These are phyloP conservation scores for Drosophila ogumai DNA, from an alignment of 1,140 invertebrate species.

Conservation along the genomic window DNA sequence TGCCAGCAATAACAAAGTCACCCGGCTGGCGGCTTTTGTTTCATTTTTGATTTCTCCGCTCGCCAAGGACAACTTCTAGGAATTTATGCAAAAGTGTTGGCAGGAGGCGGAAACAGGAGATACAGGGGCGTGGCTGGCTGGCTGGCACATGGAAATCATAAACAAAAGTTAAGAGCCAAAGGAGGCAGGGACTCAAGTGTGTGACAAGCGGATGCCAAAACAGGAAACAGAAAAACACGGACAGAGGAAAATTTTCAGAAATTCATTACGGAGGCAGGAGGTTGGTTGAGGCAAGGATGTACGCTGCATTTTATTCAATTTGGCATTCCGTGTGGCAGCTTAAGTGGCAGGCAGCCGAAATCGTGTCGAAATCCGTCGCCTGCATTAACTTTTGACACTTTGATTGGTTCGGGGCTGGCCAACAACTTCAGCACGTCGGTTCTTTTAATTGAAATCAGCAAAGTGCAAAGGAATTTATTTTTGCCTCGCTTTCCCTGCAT, in stretches of 20 bases:
- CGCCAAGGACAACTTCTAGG: conserved; percentile 44
- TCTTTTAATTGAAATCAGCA: conserved; percentile 51
- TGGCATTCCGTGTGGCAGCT: conserved; percentile 56
- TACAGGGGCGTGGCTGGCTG: conserved; percentile 48
- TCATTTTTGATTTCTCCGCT: conserved; percentile 75
- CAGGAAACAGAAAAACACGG: conserved; percentile 63
- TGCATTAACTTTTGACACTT: conserved; percentile 78
- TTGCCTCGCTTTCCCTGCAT: conserved; percentile 1
- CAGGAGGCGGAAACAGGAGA: conserved; percentile 17
- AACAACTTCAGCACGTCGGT: conserved; percentile 22
- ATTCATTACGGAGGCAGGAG: conserved; percentile 64
- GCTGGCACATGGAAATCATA: conserved; percentile 66
- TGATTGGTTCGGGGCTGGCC: conserved; percentile 47
- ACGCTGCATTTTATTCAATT: conserved; percentile 52
- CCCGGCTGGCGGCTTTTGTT: conserved; percentile 40
- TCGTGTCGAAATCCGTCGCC: conserved; percentile 54
- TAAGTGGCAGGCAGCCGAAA: conserved; percentile 51
- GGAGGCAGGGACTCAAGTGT: conserved; percentile 23
- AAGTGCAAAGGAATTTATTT: conserved; percentile 34
- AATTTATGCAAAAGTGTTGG: conserved; percentile 59
- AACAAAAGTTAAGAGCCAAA: conserved; percentile 40
- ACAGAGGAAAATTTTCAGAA: conserved; percentile 57
- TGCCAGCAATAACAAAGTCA: conserved; percentile 66
- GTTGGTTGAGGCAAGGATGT: conserved; percentile 17
- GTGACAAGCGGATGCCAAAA: conserved; percentile 77